A percentile compares a stretch with the other conserved stretches of the same genome.
phyloP scores from a whole-genome alignment of 1,140 invertebrate species.

The Xylocopa sonorina region DNA sequence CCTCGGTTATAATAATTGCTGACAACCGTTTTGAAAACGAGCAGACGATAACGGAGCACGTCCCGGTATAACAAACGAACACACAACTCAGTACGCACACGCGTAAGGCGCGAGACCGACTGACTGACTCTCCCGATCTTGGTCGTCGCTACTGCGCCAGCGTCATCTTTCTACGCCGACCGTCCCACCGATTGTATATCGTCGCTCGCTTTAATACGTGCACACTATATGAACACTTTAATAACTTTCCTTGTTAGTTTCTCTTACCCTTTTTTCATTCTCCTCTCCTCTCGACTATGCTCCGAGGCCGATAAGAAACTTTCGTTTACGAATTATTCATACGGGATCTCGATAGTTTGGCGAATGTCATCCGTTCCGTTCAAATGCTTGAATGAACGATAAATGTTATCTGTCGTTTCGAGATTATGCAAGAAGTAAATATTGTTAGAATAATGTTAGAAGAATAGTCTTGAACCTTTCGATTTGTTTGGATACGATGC shows the following conservation, averaged over 20 bases:
- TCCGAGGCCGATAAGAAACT: not conserved
- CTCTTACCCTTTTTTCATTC: not conserved
- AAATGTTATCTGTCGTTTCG: not conserved
- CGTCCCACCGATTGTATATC: slow-evolving; percentile 11
- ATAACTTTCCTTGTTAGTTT: not conserved
- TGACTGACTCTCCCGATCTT: slow-evolving; percentile 59
- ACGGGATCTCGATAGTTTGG: not conserved
- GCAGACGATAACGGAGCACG: not conserved
- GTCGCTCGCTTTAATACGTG: not conserved
- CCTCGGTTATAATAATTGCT: not conserved
- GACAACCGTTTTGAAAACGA: slow-evolving; percentile 4
- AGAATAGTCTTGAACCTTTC: not conserved
- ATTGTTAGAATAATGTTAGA: not conserved
- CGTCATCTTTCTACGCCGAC: slow-evolving; percentile 68
- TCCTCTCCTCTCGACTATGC: not conserved
- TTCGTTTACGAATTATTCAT: not conserved
- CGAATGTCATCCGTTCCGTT: not conserved
- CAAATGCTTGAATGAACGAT: not conserved
- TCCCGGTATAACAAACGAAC: slow-evolving; percentile 5
- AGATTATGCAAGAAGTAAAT: not conserved
- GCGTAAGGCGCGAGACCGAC: slow-evolving; percentile 73
- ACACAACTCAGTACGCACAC: slow-evolving; percentile 57
- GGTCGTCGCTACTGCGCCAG: slow-evolving; percentile 55
- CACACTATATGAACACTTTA: slow-evolving; percentile 5
- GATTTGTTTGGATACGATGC: not conserved